phyloP scores from a whole-genome alignment of 2,797 vertebrate genomes.

The Gymnoscopelus microlampas region DNA sequence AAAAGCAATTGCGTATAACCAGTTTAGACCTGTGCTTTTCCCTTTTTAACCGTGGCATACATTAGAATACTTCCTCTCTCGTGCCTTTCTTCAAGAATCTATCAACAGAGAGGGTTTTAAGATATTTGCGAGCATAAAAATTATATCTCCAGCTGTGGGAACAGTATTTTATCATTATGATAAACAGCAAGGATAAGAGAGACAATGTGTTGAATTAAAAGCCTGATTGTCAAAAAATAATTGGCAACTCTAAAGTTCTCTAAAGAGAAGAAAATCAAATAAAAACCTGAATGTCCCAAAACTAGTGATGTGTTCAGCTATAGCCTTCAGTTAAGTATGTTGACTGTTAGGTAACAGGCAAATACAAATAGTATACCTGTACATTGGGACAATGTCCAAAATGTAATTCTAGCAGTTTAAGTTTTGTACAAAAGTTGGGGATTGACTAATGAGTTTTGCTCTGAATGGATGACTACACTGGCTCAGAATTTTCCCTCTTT shows the following conservation, averaged over 20 bases:
- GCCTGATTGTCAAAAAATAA: too few species aligned
- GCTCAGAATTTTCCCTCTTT: neutral
- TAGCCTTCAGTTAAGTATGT: neutral
- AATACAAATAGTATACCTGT: neutral
- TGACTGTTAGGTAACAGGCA: neutral
- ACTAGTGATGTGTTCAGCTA: neutral
- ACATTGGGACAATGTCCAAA: neutral
- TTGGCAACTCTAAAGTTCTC: too few species aligned
- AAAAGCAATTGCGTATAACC: slow-evolving; percentile 22
- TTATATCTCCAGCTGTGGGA: neutral
- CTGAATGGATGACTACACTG: too few species aligned
- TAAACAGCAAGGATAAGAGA: too few species aligned
- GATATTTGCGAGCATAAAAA: slow-evolving; percentile 3
- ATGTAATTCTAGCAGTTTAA: too few species aligned
- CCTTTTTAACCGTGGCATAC: slow-evolving; percentile 58
- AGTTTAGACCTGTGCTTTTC: slow-evolving; percentile 14
- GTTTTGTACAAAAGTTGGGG: too few species aligned
- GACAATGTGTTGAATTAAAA: too few species aligned
- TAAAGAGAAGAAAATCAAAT: too few species aligned
- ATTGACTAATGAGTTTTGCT: too few species aligned
- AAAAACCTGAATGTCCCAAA: too few species aligned
- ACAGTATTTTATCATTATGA: neutral
- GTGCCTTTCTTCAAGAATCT: slow-evolving; percentile 33
- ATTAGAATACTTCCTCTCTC: slow-evolving; percentile 59
- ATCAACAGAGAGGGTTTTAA: slow-evolving; percentile 22